Evolutionary conservation across 2,113 vertebrate genomes (phyloP).

Genomic region (Ahaetulla prasina): DNA sequence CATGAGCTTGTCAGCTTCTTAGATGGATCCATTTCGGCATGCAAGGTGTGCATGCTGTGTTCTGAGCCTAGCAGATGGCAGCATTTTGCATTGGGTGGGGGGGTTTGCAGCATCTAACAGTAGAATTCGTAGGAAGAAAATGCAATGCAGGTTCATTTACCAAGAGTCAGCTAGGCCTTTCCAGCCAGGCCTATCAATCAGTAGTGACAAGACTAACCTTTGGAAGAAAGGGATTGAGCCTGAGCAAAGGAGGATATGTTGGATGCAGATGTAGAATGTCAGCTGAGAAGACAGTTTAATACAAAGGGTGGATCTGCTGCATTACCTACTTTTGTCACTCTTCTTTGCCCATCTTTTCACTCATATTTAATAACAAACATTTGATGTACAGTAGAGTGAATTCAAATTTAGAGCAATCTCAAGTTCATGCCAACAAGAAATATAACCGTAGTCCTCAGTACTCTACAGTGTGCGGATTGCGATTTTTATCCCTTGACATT

Average conservation of each 20-base stretch:
- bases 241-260: background rate
- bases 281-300: background rate
- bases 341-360: background rate
- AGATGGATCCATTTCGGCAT: constrained; percentile 27
- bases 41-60: background rate
- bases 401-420: background rate
- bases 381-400: background rate
- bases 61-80: constrained; percentile 32
- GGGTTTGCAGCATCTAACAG: background rate
- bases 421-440: background rate
- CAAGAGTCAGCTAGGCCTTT: background rate
- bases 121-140: background rate
- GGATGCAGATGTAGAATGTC: background rate
- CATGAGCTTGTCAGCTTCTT: background rate
- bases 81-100: background rate
- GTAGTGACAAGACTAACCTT: background rate
- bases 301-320: background rate
- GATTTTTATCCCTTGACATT: background rate
- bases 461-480: background rate
- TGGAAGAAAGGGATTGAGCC: background rate
- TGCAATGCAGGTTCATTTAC: background rate
- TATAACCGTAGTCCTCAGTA: background rate
- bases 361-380: background rate
- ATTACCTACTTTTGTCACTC: background rate
- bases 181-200: constrained; percentile 16